These are phyloP conservation scores for Lycia hirtaria DNA, from an alignment of 2,888 invertebrate species.

Conservation along the genomic window DNA sequence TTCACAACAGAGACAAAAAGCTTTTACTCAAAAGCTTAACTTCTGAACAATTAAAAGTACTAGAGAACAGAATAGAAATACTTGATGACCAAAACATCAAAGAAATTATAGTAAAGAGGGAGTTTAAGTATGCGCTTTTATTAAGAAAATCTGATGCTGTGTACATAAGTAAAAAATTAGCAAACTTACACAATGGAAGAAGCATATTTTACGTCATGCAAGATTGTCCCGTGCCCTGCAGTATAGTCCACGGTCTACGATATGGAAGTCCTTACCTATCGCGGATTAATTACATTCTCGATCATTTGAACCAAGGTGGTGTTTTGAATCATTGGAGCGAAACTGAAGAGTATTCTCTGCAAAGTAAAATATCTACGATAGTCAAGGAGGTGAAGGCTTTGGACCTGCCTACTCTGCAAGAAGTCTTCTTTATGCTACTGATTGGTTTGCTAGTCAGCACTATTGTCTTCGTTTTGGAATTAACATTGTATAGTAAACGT, in stretches of 20 bases:
- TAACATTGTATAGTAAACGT: slow-evolving; percentile 67
- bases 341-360: slow-evolving; percentile 60
- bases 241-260: slow-evolving; percentile 83
- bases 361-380: slow-evolving; percentile 39
- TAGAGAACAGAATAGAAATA: slow-evolving; percentile 65
- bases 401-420: slow-evolving; percentile 71
- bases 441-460: slow-evolving; percentile 60
- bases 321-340: slow-evolving; percentile 73
- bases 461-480: slow-evolving; percentile 61
- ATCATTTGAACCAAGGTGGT: slow-evolving; percentile 79
- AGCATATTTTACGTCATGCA: slow-evolving; percentile 77
- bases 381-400: slow-evolving; percentile 64
- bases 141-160: slow-evolving; percentile 75
- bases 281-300: slow-evolving; percentile 73
- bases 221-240: slow-evolving; percentile 84
- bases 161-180: slow-evolving; percentile 59
- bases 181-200: slow-evolving; percentile 68
- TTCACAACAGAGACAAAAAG: slow-evolving; percentile 66
- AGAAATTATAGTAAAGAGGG: slow-evolving; percentile 64
- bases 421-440: slow-evolving; percentile 70
- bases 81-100: slow-evolving; percentile 70
- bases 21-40: slow-evolving; percentile 65
- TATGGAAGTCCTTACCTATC: slow-evolving; percentile 85
- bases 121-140: slow-evolving; percentile 77
- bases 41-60: slow-evolving; percentile 45